A percentile compares a stretch with the other conserved stretches of the same genome.
These are phyloP conservation scores for Rhopalosiphum padi DNA, from an alignment of 1,140 invertebrate genomes.

Conservation along the genomic window DNA sequence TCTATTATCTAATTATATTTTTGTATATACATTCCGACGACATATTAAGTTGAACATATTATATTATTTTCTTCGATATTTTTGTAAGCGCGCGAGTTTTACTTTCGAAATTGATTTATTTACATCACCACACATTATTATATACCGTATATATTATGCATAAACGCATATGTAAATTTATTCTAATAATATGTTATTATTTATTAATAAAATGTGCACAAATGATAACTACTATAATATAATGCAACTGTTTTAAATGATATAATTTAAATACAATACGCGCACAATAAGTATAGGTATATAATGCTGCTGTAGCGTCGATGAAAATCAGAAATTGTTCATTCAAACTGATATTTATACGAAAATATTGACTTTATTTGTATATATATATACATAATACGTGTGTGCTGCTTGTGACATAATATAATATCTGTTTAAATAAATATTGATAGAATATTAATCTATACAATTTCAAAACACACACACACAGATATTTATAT, in stretches of 20 bases:
- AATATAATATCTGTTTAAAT: background rate
- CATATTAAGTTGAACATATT: background rate
- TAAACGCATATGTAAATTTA: background rate
- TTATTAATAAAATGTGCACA: constrained; percentile 25
- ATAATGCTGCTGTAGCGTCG: background rate
- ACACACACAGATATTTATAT: background rate
- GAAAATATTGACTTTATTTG: constrained; percentile 21
- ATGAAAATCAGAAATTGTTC: constrained; percentile 3
- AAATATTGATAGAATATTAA: constrained; percentile 31
- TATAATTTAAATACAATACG: constrained; percentile 43
- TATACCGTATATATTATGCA: background rate
- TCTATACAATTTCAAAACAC: background rate
- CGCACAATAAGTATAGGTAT: background rate
- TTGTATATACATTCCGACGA: background rate
- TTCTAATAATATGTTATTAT: background rate
- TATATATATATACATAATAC: background rate
- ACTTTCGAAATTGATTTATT: background rate
- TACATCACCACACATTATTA: background rate
- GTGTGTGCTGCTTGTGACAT: background rate
- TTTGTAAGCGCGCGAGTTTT: background rate
- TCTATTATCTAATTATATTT: no score
- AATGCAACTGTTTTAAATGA: constrained; percentile 24
- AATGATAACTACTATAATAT: constrained; percentile 18
- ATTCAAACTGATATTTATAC: background rate
- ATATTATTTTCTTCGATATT: background rate